Percentiles rank a stretch among this genome's conserved stretches.
Evolutionary conservation across 2,113 vertebrate species (phyloP).

Genomic region (Arothron firmamentum): DNA sequence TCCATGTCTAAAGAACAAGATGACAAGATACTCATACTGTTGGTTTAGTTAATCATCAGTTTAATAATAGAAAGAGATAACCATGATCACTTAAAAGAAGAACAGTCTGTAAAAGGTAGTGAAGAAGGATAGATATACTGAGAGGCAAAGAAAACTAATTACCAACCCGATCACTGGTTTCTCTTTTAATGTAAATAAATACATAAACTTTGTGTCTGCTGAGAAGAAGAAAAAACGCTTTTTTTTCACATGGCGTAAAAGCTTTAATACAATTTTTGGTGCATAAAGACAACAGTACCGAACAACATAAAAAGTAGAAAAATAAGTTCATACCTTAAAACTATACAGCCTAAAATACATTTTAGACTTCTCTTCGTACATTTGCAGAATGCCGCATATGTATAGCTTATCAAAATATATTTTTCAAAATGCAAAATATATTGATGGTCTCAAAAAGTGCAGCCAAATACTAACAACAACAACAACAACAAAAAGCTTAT

Average conservation of each 20-base stretch:
- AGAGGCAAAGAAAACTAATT: neutral
- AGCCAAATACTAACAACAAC: neutral
- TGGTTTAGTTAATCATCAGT: too few species aligned
- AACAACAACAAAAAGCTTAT: neutral
- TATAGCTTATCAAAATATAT: constrained; percentile 39
- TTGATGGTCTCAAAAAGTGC: constrained; percentile 7
- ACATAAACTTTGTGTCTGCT: too few species aligned
- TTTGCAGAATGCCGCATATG: constrained; percentile 42
- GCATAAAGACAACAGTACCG: constrained; percentile 45
- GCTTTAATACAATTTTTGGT: constrained; percentile 49
- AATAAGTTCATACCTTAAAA: constrained; percentile 48
- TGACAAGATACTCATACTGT: too few species aligned
- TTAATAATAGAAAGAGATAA: too few species aligned
- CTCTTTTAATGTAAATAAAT: too few species aligned
- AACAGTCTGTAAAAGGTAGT: too few species aligned
- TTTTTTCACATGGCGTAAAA: constrained; percentile 16
- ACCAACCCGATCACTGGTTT: too few species aligned
- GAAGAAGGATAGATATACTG: too few species aligned
- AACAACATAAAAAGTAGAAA: constrained; percentile 54
- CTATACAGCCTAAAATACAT: constrained; percentile 6
- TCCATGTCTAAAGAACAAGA: too few species aligned
- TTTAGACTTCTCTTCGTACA: constrained; percentile 26
- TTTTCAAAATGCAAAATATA: constrained; percentile 16
- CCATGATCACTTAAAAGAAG: too few species aligned
- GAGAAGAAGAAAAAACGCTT: neutral